Evolutionary conservation across 1,140 invertebrate genomes (phyloP), one percentile per base, ranked within the genome.

Genomic region (Augochlora pura): DNA sequence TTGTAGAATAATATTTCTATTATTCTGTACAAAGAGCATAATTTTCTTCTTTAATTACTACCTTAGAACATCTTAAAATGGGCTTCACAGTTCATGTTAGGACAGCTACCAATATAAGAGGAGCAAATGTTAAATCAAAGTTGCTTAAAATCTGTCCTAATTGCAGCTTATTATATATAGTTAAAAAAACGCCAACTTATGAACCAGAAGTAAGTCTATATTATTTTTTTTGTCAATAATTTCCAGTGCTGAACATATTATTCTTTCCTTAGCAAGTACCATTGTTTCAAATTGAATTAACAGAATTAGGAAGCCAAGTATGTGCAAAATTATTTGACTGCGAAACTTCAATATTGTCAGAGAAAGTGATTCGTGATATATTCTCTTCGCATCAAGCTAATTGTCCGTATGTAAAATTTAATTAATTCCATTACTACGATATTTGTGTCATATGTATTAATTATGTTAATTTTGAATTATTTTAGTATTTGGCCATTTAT

Each of bases 361-460:
- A 91, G 54, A 89, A 92, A 77, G 86, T 93, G 64, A 84, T 92
- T 71, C 89, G 87, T 42, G 93, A 93, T 77, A 89, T 94, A 38
- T 89, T 93, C 62, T 89, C 91, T 27, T 91, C 92, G 1, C 93
- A 94, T 76, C 91, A 90, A 86, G 93, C 93, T 80, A 94, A 94
- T 85, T 91, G 93, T 86, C 90, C 91, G 93, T 93, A 81, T 89
- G 90, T 91, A 67, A 71, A 52, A 49, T 78, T 62, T 54, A 42
- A 66, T 70, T 59, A 52, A 63, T n/a, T 38, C 46, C 23, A 65
- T 70, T 70, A 25, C 65, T 80, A 80, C 66, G 79, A 62, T 75
- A 62, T 18, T 32, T 60, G 72, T 21, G 54, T 62, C 59, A 46
- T 77, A 49, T 52, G 23, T 59, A 46, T 76, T 12, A 75, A 49